Base-by-base conservation (phyloP, 2,113 vertebrate species). In the Mugil cephalus region DNA sequence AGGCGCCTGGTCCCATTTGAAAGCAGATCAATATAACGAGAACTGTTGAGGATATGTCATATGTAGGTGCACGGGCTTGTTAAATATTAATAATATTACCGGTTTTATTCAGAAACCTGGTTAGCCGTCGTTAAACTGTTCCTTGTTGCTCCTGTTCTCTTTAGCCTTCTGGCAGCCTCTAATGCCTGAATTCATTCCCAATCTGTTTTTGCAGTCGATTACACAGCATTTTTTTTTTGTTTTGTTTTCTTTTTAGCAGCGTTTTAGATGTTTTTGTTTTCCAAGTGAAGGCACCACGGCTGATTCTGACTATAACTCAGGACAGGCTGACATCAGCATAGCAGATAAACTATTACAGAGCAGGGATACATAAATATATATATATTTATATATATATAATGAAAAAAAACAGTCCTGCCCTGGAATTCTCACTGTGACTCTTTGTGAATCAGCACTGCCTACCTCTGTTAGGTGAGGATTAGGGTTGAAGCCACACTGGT, bases 401-500 rank as follows among this genome's bases (percentile, higher is more conserved):
- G n/a, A 61, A 39, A 6, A 5, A 15, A 42, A 62, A 13, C 3
- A 36, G 10, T 18, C 5, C 21, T 60, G 6, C n/a, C 46, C 38
- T 18, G 15, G 19, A 63, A n/a, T 46, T 12, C 38, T 51, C 11
- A 6, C 39, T 10, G n/a, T 43, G 13, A 24, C 8, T 17, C 10
- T 48, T 4, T 11, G 43, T n/a, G 1, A 14, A 61, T 19, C 17
- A 47, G 56, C 39, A 2, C 24, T 1, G 14, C 10, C 91, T 96
- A 99, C 98, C 97, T 99, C 96, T 62, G 96, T 97, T 68, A 99
- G 96, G 79, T 99, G 97, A 0, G 98, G 98, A 93, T 97, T 99
- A 77, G 98, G 98, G 90, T 99, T 99, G 95, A 99, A 99, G 79
- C 98, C 98, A 40, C 98, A 99, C 91, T 99, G 98, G 94, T 95